These are phyloP conservation scores for Tychaedon coryphoeus DNA, from an alignment of 2,113 vertebrate species.

Conservation along the genomic window DNA sequence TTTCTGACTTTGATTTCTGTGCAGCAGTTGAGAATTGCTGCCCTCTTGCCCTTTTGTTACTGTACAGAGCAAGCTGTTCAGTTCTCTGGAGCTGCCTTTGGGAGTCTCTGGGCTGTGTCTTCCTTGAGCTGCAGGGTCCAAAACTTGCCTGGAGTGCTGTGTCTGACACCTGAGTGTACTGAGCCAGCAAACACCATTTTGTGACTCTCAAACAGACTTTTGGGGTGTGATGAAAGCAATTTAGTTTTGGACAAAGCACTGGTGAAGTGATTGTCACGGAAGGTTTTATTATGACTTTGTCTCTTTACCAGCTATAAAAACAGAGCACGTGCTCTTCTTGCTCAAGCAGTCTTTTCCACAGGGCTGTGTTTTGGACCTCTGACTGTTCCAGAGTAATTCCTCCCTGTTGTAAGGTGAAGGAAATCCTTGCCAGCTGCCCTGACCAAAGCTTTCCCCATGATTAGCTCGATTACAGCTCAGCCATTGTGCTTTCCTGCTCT, in stretches of 20 bases:
- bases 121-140: not conserved
- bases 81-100: not conserved
- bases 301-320: not conserved
- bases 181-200: not conserved
- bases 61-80: not conserved
- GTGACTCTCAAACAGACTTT: not conserved
- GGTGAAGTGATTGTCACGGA: not conserved
- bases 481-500: not conserved
- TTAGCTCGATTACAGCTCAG: not conserved
- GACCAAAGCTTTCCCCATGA: not conserved
- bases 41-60: slow-evolving; percentile 8
- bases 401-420: not conserved
- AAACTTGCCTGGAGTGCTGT: not conserved
- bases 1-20: not conserved
- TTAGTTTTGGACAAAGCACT: not conserved
- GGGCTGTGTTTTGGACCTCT: not conserved
- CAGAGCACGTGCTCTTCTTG: not conserved
- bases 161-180: not conserved
- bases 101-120: not conserved
- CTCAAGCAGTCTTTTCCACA: not conserved
- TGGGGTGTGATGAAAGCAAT: not conserved
- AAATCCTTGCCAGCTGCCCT: not conserved
- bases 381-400: not conserved
- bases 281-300: not conserved
- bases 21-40: not conserved